phyloP scores from a whole-genome alignment of 2,113 vertebrate genomes.

The Falco punctatus region DNA sequence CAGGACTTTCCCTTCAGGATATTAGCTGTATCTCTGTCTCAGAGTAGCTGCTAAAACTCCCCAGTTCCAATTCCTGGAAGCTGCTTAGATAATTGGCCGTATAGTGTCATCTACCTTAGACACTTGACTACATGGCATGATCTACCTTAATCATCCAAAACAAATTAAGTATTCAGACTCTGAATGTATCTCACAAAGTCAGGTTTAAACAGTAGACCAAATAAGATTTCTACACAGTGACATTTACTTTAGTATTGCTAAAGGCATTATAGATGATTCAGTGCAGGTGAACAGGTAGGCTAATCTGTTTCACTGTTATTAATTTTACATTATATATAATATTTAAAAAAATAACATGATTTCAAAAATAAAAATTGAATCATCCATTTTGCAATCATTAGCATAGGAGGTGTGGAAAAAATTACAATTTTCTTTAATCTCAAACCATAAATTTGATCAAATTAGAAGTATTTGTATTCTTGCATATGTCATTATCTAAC shows the following conservation, averaged over 20 bases:
- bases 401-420: background rate
- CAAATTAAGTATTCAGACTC: background rate
- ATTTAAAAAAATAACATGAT: background rate
- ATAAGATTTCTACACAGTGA: background rate
- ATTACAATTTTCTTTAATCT: background rate
- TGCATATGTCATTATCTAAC: background rate
- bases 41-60: background rate
- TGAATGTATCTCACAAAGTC: background rate
- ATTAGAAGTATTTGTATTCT: background rate
- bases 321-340: too few relatives aligned
- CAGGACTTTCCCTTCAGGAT: background rate
- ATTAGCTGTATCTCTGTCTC: background rate
- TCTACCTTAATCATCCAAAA: background rate
- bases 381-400: background rate
- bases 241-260: background rate
- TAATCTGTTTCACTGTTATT: accelerated
- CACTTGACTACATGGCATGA: background rate
- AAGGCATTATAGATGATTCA: background rate
- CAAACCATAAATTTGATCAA: background rate
- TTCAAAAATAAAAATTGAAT: background rate
- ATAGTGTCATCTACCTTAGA: background rate
- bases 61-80: background rate
- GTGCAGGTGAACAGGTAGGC: background rate
- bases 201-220: background rate
- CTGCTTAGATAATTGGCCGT: background rate